These are phyloP conservation scores for Brachyrhaphis roseni DNA, from an alignment of 2,797 vertebrate species.

Conservation along the genomic window DNA sequence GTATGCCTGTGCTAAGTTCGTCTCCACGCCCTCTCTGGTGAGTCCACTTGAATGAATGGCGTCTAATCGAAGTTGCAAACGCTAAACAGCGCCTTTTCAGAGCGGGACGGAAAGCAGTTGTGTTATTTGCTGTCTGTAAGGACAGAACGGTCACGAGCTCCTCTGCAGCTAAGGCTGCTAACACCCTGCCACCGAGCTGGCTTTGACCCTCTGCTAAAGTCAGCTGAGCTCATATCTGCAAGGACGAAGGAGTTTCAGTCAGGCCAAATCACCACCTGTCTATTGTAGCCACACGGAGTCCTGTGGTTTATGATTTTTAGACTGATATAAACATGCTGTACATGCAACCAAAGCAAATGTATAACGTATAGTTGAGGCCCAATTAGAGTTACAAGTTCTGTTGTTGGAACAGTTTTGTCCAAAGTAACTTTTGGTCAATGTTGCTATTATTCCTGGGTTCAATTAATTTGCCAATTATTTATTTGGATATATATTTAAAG, in stretches of 20 bases:
- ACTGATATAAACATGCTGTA: neutral
- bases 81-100: neutral
- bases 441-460: neutral
- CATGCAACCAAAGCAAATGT: neutral
- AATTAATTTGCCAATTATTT: neutral
- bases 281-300: neutral
- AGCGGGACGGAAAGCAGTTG: neutral
- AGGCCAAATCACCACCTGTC: neutral
- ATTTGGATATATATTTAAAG: no score
- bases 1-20: constrained; percentile 85
- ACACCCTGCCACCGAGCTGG: constrained; percentile 10
- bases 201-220: constrained; percentile 57
- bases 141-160: neutral
- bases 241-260: constrained; percentile 45
- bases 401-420: neutral
- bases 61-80: neutral
- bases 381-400: neutral
- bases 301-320: no score
- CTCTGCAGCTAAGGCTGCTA: constrained; percentile 6
- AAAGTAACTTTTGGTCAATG: neutral
- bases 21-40: constrained; percentile 84
- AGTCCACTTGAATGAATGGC: constrained; percentile 64
- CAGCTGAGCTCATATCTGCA: constrained; percentile 43
- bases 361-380: neutral
- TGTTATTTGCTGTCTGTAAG: neutral